Conservation (phyloP, 2,113 vertebrate species). For the Atlantisia rogersi region DNA sequence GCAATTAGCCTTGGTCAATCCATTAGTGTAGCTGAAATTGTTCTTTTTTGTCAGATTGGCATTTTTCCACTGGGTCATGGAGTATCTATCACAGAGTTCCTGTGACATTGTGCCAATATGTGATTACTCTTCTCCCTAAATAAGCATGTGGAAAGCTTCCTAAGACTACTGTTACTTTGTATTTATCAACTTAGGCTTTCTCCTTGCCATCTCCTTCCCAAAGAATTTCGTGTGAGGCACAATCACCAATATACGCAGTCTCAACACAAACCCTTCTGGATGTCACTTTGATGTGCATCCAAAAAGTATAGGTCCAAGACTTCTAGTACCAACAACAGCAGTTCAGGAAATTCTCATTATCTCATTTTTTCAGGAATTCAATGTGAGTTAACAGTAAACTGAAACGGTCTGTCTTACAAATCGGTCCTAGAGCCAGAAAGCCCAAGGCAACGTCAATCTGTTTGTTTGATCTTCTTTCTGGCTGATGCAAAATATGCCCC, state of each 20-base stretch:
- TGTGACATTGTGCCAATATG: not conserved
- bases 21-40: slow-evolving; percentile 57
- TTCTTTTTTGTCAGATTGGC: slow-evolving; percentile 62
- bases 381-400: not conserved
- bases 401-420: slow-evolving; percentile 12
- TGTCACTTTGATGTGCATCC: not conserved
- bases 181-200: not conserved
- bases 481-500: slow-evolving; percentile 13
- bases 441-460: slow-evolving; percentile 1
- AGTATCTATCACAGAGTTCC: not conserved
- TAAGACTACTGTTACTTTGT: not conserved
- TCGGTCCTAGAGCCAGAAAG: slow-evolving; percentile 9
- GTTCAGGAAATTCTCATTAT: not conserved
- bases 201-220: not conserved
- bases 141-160: slow-evolving; percentile 20
- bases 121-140: slow-evolving; percentile 9
- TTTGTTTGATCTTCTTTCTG: slow-evolving; percentile 18
- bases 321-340: not conserved
- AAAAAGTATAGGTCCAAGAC: not conserved
- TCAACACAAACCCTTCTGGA: not conserved
- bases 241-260: not conserved
- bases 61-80: not conserved
- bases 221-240: not conserved
- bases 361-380: slow-evolving; percentile 6
- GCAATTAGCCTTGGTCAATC: slow-evolving; percentile 51